phyloP scores from a whole-genome alignment of 2,113 vertebrate genomes.

The Tympanuchus pallidicinctus region DNA sequence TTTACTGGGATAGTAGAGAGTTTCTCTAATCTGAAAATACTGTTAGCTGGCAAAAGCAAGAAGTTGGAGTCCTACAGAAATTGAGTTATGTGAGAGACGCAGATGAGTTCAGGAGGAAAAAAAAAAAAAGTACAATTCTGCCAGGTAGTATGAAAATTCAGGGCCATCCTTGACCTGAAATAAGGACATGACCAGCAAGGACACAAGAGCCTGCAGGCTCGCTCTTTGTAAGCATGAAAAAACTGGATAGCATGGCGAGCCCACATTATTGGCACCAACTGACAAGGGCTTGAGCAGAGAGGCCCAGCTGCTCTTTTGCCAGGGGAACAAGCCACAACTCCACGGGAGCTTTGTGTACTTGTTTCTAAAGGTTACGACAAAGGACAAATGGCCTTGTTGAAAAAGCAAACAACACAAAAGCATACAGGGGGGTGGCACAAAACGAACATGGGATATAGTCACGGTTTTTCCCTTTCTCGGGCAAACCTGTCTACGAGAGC shows the following conservation, averaged over 20 bases:
- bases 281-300: background rate
- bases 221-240: background rate
- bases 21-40: background rate
- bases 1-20: background rate
- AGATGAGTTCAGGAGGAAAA: background rate
- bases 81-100: background rate
- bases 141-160: background rate
- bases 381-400: background rate
- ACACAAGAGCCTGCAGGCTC: background rate
- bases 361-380: background rate
- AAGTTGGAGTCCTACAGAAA: background rate
- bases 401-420: background rate
- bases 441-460: background rate
- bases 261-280: background rate
- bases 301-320: conserved; percentile 33
- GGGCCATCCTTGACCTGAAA: background rate
- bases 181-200: background rate
- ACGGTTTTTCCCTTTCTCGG: background rate
- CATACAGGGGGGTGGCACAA: background rate
- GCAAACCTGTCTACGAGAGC: background rate
- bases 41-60: background rate
- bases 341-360: background rate
- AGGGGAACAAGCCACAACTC: background rate
- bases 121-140: background rate
- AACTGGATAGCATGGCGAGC: background rate